Base-by-base conservation (phyloP, 2,797 vertebrate genomes). In the Crenichthys baileyi region DNA sequence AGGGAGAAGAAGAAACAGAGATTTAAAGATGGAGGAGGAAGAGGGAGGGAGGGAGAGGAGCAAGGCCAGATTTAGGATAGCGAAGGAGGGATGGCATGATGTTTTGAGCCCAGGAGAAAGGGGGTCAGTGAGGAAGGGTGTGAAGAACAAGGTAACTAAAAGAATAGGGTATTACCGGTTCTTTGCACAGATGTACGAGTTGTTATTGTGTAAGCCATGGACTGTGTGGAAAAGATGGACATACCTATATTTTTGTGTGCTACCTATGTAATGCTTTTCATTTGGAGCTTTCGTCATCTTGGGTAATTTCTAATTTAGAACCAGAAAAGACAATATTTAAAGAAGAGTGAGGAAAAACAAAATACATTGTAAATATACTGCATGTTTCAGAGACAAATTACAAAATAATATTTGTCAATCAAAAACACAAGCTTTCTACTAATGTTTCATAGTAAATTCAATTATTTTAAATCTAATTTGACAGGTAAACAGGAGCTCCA, bases 1-100 rank as follows among this genome's bases (percentile, higher is more conserved):
- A 85, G 85, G 67, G 82, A 87, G 85, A 61, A 61, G 56, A 81
- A 61, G 77, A 78, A 80, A 82, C 15, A 72, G 51, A 80, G 79
- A 80, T 71, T 79, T 41, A 83, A 80, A 80, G 81, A 84, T 70
- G 75, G 15, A 73, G 74, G 29, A 78, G 70, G 72, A 70, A 16
- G 67, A 48, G 44, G 44, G 63, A 39, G 31, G 31, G 77, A 87
- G 75, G 53, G 76, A 75, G 82, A 81, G 58, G 70, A 79, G 76
- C 79, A 86, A 84, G 86, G 87, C 84, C 76, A 56, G 80, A 88
- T 85, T 91, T 79, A 86, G 85, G 88, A 79, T 81, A 83, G 75
- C 83, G 84, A 84, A 78, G 41, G 76, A 86, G 79, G 68, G 75
- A 90, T 81, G 75, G 85, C 87, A 83, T 65, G 83, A 90, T 76